Percentiles rank a stretch among this genome's conserved stretches.
Conservation (phyloP, 1,140 invertebrate species). For the Cydia strobilella region DNA sequence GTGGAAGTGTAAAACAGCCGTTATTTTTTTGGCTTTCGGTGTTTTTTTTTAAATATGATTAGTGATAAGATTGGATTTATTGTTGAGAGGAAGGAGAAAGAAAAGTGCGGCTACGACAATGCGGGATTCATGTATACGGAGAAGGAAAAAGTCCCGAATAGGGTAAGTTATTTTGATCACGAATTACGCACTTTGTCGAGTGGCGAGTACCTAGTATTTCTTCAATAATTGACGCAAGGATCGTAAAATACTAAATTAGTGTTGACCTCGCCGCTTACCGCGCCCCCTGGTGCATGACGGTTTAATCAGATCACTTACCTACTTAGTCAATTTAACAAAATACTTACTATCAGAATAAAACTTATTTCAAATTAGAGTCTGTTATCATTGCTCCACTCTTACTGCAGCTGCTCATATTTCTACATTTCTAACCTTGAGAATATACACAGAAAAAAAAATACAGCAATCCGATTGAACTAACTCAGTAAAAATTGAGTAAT, state of each 20-base stretch:
- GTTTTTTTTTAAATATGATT: constrained; percentile 7
- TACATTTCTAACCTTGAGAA: no score
- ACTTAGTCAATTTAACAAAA: background rate
- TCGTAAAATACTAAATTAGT: constrained; percentile 22
- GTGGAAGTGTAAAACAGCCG: background rate
- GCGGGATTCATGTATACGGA: constrained; percentile 18
- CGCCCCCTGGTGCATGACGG: constrained; percentile 26
- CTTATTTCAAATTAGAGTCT: no score
- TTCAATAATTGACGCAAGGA: constrained; percentile 25
- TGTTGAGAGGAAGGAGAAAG: constrained; percentile 1
- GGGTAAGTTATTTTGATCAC: background rate
- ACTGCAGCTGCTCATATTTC: no score
- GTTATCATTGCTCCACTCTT: no score
- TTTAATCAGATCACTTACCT: constrained; percentile 16
- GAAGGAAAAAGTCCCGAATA: background rate
- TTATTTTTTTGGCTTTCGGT: background rate
- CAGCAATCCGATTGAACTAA: no score
- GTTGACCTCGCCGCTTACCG: constrained; percentile 26
- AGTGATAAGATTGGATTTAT: constrained; percentile 25
- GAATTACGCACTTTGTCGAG: background rate
- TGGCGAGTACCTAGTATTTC: background rate
- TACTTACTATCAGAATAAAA: no score
- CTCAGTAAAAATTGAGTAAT: no score
- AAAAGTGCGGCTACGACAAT: constrained; percentile 28
- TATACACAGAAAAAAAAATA: no score